Evolutionary conservation across 2,888 invertebrate species (phyloP).

Genomic region (Rotaria sp.): DNA sequence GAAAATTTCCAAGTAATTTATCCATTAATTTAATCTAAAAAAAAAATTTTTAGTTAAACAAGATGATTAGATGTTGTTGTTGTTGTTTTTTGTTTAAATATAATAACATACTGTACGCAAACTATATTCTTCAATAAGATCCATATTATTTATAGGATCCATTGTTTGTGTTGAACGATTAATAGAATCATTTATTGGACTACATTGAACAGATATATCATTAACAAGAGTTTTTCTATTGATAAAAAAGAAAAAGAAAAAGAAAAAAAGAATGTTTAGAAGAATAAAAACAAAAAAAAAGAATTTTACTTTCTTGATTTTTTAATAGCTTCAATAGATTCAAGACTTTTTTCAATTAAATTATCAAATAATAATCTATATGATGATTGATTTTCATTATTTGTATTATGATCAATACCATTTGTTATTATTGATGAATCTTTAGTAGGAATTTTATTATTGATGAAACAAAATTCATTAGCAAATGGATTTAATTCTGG

Average conservation of each 20-base stretch:
- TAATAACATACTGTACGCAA: neutral
- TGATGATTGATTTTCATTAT: neutral
- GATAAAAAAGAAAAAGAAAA: neutral
- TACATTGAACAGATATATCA: neutral
- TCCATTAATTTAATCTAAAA: neutral
- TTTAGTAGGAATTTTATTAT: neutral
- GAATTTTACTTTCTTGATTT: neutral
- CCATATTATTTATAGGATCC: neutral
- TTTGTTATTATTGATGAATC: neutral
- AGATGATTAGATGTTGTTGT: too few relatives aligned
- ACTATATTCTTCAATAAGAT: neutral
- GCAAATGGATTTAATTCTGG: conserved; percentile 13
- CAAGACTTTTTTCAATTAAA: neutral
- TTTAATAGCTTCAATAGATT: neutral
- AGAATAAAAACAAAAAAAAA: neutral
- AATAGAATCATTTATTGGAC: neutral
- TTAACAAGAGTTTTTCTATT: neutral
- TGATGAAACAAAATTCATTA: neutral
- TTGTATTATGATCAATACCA: neutral
- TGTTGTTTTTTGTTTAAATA: too few relatives aligned
- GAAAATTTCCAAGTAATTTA: neutral
- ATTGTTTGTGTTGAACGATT: conserved; percentile 1
- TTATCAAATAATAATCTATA: neutral
- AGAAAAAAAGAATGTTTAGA: neutral
- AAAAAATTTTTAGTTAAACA: neutral